Conservation (phyloP, 1,140 invertebrate genomes). For the Drosophila busckii region DNA sequence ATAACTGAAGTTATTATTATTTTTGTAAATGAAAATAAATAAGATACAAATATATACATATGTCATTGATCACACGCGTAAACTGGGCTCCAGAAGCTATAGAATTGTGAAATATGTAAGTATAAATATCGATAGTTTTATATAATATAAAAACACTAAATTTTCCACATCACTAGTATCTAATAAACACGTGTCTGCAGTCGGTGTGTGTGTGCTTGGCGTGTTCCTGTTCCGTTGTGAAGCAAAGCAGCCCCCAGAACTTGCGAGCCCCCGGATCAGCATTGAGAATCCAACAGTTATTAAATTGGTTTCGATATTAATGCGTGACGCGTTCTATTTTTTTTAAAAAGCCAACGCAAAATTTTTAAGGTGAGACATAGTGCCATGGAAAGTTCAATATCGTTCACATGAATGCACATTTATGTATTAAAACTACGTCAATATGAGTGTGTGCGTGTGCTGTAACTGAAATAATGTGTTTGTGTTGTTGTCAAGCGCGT, state of each 20-base stretch:
- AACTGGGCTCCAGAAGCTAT: too few species aligned
- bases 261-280: slow-evolving; percentile 31
- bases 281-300: slow-evolving; percentile 34
- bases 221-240: slow-evolving; percentile 42
- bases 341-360: slow-evolving; percentile 24
- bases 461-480: slow-evolving; percentile 48
- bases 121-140: too few species aligned
- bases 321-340: slow-evolving; percentile 39
- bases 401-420: slow-evolving; percentile 37
- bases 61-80: too few species aligned
- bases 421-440: slow-evolving; percentile 12
- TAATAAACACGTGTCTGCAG: slow-evolving; percentile 43
- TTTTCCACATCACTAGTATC: too few species aligned
- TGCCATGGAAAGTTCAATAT: slow-evolving; percentile 64
- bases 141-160: too few species aligned
- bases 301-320: slow-evolving; percentile 28
- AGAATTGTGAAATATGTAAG: too few species aligned
- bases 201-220: slow-evolving; percentile 29
- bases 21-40: too few species aligned
- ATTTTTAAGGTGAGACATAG: slow-evolving; percentile 31
- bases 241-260: slow-evolving; percentile 31
- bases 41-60: too few species aligned
- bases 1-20: too few species aligned
- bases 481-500: slow-evolving; percentile 25
- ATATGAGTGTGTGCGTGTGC: slow-evolving; percentile 30